A percentile compares a stretch with the other conserved stretches of the same genome.
Evolutionary conservation across 2,797 vertebrate species (phyloP).

Genomic region (Lepus oiostolus): DNA sequence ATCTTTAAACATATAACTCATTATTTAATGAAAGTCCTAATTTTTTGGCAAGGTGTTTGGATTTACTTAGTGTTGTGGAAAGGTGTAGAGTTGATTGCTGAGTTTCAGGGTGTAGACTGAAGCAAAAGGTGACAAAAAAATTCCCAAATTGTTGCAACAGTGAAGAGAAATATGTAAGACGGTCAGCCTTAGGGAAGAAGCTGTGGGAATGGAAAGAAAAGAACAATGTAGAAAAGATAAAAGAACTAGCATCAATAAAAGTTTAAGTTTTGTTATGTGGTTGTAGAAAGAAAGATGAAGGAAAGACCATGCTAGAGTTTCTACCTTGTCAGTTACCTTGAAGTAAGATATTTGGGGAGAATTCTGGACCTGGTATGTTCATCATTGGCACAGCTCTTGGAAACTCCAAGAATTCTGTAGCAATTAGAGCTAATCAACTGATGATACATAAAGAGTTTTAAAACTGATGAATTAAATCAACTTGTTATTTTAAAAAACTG

Average conservation of each 20-base stretch:
- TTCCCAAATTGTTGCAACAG: not conserved
- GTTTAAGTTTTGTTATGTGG: not conserved
- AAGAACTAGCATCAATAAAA: not conserved
- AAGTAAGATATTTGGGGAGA: not conserved
- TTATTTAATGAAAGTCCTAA: conserved; percentile 11
- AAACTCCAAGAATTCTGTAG: not conserved
- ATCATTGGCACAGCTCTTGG: not conserved
- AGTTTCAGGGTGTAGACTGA: not conserved
- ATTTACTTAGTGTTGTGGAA: not conserved
- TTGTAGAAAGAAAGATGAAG: not conserved
- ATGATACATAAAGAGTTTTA: not conserved
- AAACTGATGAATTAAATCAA: not conserved
- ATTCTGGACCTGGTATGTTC: not conserved
- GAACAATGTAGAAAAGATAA: not conserved
- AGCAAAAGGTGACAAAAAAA: not conserved
- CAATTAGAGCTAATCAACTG: not conserved
- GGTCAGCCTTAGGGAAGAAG: not conserved
- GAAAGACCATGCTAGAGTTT: not conserved
- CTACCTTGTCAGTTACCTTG: not conserved
- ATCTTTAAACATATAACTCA: conserved; percentile 1
- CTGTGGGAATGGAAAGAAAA: not conserved
- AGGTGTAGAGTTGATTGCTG: too few species aligned
- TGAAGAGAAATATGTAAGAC: not conserved
- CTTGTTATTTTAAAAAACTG: not conserved
- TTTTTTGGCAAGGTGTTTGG: not conserved